A percentile compares a stretch with the other conserved stretches of the same genome.
These are phyloP conservation scores for Geococcyx californianus DNA, from an alignment of 2,113 vertebrate genomes.

Conservation along the genomic window DNA sequence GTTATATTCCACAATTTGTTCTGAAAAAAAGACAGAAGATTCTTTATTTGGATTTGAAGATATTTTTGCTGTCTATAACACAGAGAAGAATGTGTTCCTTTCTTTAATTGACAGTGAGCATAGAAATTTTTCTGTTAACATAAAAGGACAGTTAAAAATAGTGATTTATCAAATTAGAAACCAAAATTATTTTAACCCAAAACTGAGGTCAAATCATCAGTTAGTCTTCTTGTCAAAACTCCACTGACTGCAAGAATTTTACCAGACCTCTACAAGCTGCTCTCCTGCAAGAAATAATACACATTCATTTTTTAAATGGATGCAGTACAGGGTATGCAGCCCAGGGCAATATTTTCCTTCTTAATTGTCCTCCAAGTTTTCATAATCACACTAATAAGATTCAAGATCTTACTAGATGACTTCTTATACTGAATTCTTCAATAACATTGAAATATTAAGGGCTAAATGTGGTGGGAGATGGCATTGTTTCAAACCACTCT, in stretches of 20 bases:
- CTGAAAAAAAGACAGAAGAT: background rate
- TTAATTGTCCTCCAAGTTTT: background rate
- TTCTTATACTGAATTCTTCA: background rate
- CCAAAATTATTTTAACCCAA: background rate
- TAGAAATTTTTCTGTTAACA: background rate
- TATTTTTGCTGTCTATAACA: background rate
- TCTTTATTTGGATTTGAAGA: background rate
- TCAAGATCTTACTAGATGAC: background rate
- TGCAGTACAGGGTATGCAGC: background rate
- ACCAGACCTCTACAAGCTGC: background rate
- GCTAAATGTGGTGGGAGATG: background rate
- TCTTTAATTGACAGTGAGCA: background rate
- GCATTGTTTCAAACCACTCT: background rate
- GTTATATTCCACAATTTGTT: background rate
- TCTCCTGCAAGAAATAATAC: background rate
- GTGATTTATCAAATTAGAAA: background rate
- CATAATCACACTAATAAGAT: background rate
- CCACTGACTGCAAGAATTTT: background rate
- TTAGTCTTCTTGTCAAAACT: background rate
- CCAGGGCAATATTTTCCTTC: background rate
- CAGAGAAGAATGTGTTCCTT: background rate
- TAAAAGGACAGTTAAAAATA: background rate
- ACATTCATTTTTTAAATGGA: background rate
- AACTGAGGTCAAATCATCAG: background rate
- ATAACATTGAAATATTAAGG: background rate